Evolutionary conservation across 2,797 vertebrate genomes (phyloP).

Genomic region (Merluccius polli): DNA sequence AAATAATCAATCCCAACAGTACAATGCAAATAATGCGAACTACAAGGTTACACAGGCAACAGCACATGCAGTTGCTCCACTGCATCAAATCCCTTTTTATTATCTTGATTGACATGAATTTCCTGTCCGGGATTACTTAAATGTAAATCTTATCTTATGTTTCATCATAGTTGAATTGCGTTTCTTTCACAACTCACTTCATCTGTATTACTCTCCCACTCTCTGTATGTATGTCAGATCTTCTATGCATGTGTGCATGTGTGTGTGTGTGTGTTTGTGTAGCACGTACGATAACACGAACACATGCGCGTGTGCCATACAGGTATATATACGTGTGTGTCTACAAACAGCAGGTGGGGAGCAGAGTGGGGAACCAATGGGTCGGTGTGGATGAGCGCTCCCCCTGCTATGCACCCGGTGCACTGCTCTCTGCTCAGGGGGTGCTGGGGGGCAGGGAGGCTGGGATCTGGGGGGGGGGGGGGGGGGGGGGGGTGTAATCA

Average conservation of each 20-base stretch:
- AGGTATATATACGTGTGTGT: background rate
- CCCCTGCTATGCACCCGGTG: too few relatives aligned
- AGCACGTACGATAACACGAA: too few relatives aligned
- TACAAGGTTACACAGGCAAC: too few relatives aligned
- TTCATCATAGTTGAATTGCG: background rate
- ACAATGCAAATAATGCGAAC: too few relatives aligned
- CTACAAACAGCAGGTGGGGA: conserved; percentile 32
- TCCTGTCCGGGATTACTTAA: background rate
- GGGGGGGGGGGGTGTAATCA: background rate
- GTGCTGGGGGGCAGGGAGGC: conserved; percentile 10
- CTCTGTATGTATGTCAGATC: background rate
- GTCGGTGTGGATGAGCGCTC: too few relatives aligned
- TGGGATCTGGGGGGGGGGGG: background rate
- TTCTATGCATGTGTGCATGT: background rate
- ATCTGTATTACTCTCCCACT: conserved; percentile 6
- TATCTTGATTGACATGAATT: background rate
- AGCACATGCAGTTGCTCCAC: background rate
- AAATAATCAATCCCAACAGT: too few relatives aligned
- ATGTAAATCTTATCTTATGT: background rate
- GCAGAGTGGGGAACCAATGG: too few relatives aligned
- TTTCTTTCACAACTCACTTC: background rate
- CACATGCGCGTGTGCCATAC: background rate
- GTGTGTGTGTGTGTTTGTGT: background rate
- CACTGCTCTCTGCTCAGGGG: too few relatives aligned
- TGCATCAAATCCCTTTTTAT: background rate